Evolutionary conservation across 2,888 invertebrate species (phyloP).

Genomic region (Zaprionus lineosus): DNA sequence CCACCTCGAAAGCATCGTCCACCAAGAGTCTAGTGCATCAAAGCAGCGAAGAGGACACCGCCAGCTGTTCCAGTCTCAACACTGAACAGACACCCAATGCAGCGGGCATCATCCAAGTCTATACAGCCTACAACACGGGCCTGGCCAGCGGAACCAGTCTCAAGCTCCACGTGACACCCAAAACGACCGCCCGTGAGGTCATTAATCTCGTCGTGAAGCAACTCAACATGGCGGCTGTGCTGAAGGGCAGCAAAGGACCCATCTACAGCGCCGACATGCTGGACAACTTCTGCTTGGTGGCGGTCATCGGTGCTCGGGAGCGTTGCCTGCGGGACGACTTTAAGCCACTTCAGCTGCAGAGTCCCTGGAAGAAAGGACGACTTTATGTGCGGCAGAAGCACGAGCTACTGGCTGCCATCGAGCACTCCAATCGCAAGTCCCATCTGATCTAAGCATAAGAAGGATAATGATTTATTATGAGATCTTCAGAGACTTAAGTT

Average conservation of each 20-base stretch:
- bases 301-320: slow-evolving; percentile 97
- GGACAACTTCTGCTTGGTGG: slow-evolving; percentile 95
- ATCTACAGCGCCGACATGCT: slow-evolving; percentile 92
- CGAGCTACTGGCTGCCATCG: slow-evolving; percentile 93
- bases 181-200: slow-evolving; percentile 97
- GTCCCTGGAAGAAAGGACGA: slow-evolving; percentile 97
- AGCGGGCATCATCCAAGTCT: slow-evolving; percentile 88
- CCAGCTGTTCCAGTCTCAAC: slow-evolving; percentile 71
- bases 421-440: slow-evolving; percentile 93
- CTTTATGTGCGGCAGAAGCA: slow-evolving; percentile 96
- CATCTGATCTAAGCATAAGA: slow-evolving; percentile 78
- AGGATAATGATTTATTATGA: too few relatives aligned
- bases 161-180: slow-evolving; percentile 95
- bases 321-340: slow-evolving; percentile 97
- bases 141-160: slow-evolving; percentile 96
- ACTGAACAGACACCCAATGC: slow-evolving; percentile 47
- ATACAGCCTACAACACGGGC: slow-evolving; percentile 97
- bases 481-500: too few relatives aligned
- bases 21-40: slow-evolving; percentile 73
- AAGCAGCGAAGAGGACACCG: slow-evolving; percentile 77
- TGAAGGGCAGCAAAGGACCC: slow-evolving; percentile 93
- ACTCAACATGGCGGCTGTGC: slow-evolving; percentile 94
- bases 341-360: slow-evolving; percentile 94
- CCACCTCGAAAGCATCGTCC: slow-evolving; percentile 69
- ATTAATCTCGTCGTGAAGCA: slow-evolving; percentile 98